Conservation (phyloP, 1,140 invertebrate species). For the Drosophila quadrilineata region DNA sequence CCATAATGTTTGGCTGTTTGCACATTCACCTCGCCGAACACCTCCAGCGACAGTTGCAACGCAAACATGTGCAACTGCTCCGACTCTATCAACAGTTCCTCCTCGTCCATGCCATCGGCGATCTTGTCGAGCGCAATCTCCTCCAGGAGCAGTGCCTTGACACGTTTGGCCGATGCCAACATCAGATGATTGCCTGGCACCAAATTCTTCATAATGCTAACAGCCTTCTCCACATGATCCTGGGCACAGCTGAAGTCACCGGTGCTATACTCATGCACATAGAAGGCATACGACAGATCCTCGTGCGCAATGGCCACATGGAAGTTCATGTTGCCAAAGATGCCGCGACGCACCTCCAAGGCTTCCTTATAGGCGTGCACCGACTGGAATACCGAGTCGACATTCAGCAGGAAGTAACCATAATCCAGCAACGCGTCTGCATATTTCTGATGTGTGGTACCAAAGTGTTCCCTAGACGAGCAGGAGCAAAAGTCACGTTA, state of each 20-base stretch:
- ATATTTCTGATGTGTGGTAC: conserved; percentile 88
- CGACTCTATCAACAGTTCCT: conserved; percentile 86
- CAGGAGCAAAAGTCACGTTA: neutral
- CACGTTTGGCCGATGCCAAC: conserved; percentile 92
- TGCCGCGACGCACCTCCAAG: conserved; percentile 86
- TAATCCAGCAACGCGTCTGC: conserved; percentile 93
- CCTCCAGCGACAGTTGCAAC: conserved; percentile 87
- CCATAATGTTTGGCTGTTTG: conserved; percentile 98
- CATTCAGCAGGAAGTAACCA: conserved; percentile 94
- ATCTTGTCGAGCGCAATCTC: conserved; percentile 94
- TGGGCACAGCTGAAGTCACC: conserved; percentile 91
- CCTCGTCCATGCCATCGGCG: conserved; percentile 69
- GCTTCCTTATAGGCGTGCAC: conserved; percentile 92
- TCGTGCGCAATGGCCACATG: conserved; percentile 93
- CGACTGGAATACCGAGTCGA: conserved; percentile 91
- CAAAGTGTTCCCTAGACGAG: conserved; percentile 83
- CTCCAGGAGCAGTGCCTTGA: conserved; percentile 95
- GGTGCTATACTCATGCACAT: conserved; percentile 94
- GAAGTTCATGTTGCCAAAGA: conserved; percentile 93
- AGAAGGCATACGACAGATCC: conserved; percentile 95
- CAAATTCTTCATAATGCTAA: conserved; percentile 89
- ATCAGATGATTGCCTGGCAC: conserved; percentile 91
- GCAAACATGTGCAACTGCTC: conserved; percentile 92
- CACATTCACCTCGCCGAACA: conserved; percentile 95
- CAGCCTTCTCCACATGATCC: conserved; percentile 91